phyloP scores from a whole-genome alignment of 2,797 vertebrate genomes.

The Caiman crocodilus region DNA sequence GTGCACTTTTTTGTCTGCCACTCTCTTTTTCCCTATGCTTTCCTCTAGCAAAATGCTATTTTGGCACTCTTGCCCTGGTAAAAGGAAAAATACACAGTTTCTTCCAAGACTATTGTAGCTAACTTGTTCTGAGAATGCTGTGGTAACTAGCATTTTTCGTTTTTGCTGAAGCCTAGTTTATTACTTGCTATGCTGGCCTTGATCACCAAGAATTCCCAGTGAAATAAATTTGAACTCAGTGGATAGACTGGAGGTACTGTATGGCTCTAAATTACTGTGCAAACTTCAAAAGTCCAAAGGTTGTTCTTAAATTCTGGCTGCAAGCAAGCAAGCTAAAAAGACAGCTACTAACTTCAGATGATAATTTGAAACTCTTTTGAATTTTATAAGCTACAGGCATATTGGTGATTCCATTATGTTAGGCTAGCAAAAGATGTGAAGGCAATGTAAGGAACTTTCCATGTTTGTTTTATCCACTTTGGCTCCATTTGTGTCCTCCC shows the following conservation, averaged over 20 bases:
- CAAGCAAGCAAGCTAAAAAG: background rate
- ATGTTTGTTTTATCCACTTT: background rate
- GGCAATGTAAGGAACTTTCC: background rate
- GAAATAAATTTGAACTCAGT: background rate
- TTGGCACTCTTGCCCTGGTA: background rate
- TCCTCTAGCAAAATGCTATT: background rate
- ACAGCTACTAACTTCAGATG: background rate
- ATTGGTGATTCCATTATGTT: constrained; percentile 24
- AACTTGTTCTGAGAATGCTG: background rate
- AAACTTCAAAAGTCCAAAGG: background rate
- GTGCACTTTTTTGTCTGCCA: background rate
- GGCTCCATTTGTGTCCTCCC: constrained; percentile 3
- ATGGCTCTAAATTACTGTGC: background rate
- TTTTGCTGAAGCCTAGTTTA: background rate
- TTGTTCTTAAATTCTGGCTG: background rate
- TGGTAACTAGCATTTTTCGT: background rate
- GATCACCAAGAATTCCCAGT: accelerated
- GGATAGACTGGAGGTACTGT: accelerated
- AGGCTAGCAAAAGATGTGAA: background rate
- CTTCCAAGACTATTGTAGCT: background rate
- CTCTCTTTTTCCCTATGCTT: background rate
- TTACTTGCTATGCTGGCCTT: accelerated
- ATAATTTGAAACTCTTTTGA: constrained; percentile 11
- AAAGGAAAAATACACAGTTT: background rate
- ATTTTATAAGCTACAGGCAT: accelerated